Evolutionary conservation across 2,797 vertebrate genomes (phyloP).

Genomic region (Threskiornis aethiopicus): DNA sequence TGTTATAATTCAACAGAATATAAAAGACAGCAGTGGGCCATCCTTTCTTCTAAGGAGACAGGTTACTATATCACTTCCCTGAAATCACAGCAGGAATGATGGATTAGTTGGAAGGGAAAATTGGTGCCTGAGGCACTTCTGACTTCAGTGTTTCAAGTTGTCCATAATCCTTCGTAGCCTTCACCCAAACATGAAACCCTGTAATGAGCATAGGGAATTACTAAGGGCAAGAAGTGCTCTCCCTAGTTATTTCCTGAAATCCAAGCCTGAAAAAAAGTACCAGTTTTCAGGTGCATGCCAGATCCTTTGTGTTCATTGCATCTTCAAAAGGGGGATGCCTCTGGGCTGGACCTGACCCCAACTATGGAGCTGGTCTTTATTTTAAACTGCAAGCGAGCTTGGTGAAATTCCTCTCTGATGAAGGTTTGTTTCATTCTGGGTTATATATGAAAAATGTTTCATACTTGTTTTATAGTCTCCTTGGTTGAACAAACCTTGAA

Average conservation of each 20-base stretch:
- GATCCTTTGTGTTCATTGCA: not conserved
- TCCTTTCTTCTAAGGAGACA: constrained; percentile 64
- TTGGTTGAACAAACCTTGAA: not conserved
- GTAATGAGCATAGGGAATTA: constrained; percentile 44
- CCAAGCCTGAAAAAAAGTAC: constrained; percentile 18
- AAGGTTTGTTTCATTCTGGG: not conserved
- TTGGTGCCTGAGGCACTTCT: constrained; percentile 46
- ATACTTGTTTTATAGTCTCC: not conserved
- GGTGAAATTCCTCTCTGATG: not conserved
- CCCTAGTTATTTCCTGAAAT: constrained; percentile 69
- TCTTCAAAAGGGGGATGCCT: not conserved
- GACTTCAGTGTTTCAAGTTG: constrained; percentile 45
- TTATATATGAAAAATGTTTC: not conserved
- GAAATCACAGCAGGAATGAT: constrained; percentile 70
- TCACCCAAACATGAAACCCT: constrained; percentile 25
- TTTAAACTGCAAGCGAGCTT: not conserved
- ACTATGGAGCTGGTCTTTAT: not conserved
- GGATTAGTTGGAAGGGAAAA: constrained; percentile 67
- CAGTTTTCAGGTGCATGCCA: constrained; percentile 56
- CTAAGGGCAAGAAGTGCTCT: constrained; percentile 36
- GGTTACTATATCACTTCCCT: constrained; percentile 62
- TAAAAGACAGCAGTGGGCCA: constrained; percentile 66
- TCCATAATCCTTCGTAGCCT: constrained; percentile 17
- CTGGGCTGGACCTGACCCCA: not conserved
- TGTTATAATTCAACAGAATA: constrained; percentile 74